Evolutionary conservation across 2,113 vertebrate genomes (phyloP), one percentile per base, ranked within the genome.

Genomic region (Coreoperca whiteheadi): DNA sequence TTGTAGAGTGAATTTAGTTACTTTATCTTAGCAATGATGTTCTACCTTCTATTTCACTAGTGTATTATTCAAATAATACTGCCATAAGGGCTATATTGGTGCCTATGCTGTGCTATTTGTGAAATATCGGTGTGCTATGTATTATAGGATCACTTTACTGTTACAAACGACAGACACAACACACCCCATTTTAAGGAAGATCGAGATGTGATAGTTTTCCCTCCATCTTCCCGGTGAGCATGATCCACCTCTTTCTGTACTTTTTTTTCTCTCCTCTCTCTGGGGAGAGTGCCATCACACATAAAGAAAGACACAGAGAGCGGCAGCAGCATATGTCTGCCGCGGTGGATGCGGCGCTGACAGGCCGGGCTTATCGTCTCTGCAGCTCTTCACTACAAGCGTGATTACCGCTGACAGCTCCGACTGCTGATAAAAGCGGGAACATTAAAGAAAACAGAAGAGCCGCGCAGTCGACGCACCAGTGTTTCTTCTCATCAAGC

Each of bases 361-460:
- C 95, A 95, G 93, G 82, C 92, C 57, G 71, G 78, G 91, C 91
- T 95, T 94, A 95, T 95, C 93, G 57, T 90, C 88, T 93, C 90
- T 54, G 71, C 90, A 66, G 91, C 91, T 88, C 83, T 77, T 92
- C 91, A 80, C 85, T 89, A 92, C 91, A 79, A 89, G 88, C 90
- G 81, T 95, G 95, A 95, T 95, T 93, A 94, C 89, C 74, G 83
- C 93, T 95, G 95, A 95, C 95, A 94, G 93, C 88, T 92, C 87
- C 85, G 89, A 93, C 93, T 89, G 86, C 94, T 90, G 95, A 95
- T 95, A 95, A 95, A 95, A 95, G 94, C 63, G n/a, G 74, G 77
- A 83, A 93, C 92, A 94, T 95, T 95, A 94, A 95, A 95, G 94
- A 94, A 95, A 95, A 94, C 92, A 93, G 91, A 91, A 86, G 85